These are phyloP conservation scores for Spizaetus ornatus DNA, from an alignment of 2,113 vertebrate species.

Conservation along the genomic window DNA sequence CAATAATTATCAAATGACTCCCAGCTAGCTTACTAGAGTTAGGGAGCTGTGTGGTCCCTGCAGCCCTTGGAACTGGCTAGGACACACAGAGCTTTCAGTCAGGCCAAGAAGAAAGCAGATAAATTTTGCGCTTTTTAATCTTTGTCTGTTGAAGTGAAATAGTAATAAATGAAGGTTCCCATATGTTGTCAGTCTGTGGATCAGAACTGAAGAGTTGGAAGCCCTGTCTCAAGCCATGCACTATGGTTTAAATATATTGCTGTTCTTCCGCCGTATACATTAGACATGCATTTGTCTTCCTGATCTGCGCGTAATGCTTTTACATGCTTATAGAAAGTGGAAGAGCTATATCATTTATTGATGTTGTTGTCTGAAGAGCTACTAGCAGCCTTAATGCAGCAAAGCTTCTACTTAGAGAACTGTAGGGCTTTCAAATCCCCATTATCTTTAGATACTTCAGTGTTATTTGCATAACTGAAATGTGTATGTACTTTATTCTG, in stretches of 20 bases:
- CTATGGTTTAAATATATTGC: neutral
- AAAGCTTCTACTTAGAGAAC: neutral
- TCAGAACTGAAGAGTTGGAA: neutral
- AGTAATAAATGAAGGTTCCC: neutral
- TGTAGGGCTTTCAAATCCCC: neutral
- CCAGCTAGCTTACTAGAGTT: neutral
- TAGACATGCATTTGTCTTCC: neutral
- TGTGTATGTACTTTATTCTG: neutral
- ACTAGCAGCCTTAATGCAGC: neutral
- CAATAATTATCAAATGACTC: neutral
- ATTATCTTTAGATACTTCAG: neutral
- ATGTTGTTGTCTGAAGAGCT: neutral
- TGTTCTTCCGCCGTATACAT: neutral
- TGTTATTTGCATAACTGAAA: slow-evolving; percentile 42
- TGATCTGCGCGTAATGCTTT: neutral
- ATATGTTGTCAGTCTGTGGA: neutral
- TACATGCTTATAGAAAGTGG: neutral
- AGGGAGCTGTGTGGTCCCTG: neutral
- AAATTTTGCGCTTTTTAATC: neutral
- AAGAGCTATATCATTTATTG: neutral
- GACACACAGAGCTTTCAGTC: neutral
- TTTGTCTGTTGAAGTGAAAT: neutral
- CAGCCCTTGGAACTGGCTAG: neutral
- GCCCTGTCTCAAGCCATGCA: neutral
- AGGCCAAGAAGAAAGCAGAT: neutral